Conservation (phyloP, 2,888 invertebrate genomes). For the Trichopria drosophilae region DNA sequence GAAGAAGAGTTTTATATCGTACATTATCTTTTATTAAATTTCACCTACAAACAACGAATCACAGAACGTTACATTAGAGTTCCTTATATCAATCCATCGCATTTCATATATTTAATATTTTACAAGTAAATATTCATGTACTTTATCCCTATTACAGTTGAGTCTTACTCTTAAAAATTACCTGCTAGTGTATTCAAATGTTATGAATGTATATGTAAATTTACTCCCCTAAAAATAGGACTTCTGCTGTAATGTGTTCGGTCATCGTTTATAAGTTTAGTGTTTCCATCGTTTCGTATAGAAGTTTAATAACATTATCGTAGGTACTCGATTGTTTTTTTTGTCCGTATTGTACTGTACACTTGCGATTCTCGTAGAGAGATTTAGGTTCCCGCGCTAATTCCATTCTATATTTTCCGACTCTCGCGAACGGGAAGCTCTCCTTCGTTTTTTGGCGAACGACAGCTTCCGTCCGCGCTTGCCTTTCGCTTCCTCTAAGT, state of each 20-base stretch:
- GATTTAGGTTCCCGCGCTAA: too few relatives aligned
- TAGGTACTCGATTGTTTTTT: slow-evolving; percentile 54
- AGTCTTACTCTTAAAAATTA: slow-evolving; percentile 58
- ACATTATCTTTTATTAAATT: slow-evolving; percentile 59
- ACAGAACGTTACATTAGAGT: slow-evolving; percentile 60
- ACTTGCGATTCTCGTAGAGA: too few relatives aligned
- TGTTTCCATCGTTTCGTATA: slow-evolving; percentile 40
- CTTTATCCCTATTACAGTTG: slow-evolving; percentile 56
- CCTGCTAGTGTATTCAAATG: slow-evolving; percentile 55
- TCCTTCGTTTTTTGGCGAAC: slow-evolving; percentile 8
- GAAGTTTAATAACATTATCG: slow-evolving; percentile 50
- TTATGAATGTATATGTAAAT: slow-evolving; percentile 56
- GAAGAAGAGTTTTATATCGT: slow-evolving; percentile 48
- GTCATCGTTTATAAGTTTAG: slow-evolving; percentile 52
- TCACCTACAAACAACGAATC: slow-evolving; percentile 60
- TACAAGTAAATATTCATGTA: slow-evolving; percentile 57
- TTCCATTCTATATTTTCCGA: too few relatives aligned
- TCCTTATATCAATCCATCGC: slow-evolving; percentile 57
- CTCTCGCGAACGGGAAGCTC: too few relatives aligned
- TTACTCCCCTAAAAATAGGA: slow-evolving; percentile 57
- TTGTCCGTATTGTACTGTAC: slow-evolving; percentile 55
- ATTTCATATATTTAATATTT: slow-evolving; percentile 57
- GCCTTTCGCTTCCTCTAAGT: slow-evolving; percentile 48
- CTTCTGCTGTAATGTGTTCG: slow-evolving; percentile 48
- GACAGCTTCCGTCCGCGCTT: background rate